These are phyloP conservation scores for Lemur catta DNA, from an alignment of 2,797 vertebrate genomes.

Conservation along the genomic window DNA sequence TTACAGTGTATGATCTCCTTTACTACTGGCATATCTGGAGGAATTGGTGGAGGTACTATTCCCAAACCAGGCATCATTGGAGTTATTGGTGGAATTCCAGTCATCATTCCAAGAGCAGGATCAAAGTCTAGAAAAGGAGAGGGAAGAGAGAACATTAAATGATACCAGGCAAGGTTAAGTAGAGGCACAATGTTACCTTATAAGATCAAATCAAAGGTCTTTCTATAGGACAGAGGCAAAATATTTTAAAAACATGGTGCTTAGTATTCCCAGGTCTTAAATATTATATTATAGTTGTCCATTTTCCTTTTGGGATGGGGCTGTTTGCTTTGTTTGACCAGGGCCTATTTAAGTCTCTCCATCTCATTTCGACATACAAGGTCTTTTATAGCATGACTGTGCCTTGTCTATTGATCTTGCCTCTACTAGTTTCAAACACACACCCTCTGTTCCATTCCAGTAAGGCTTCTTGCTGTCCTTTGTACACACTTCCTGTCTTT, in stretches of 20 bases:
- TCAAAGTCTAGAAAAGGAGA: conserved; percentile 90
- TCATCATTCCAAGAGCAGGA: conserved; percentile 94
- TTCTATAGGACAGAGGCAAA: conserved; percentile 27
- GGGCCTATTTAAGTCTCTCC: neutral
- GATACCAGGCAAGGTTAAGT: conserved; percentile 35
- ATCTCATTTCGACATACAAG: conserved; percentile 29
- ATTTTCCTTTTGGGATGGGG: conserved; percentile 4
- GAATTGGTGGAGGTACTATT: conserved; percentile 91
- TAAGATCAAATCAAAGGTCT: conserved; percentile 31
- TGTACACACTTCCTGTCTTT: neutral
- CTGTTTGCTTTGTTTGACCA: neutral
- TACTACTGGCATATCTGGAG: conserved; percentile 91
- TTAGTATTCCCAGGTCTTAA: conserved; percentile 23
- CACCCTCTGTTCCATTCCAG: neutral
- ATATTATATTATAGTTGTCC: neutral
- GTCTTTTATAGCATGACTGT: neutral
- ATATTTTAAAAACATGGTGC: conserved; percentile 6
- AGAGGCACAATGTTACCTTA: neutral
- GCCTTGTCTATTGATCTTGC: neutral
- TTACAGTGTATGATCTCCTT: conserved; percentile 99
- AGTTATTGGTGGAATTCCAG: conserved; percentile 93
- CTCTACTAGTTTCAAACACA: neutral
- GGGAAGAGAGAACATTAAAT: conserved; percentile 33
- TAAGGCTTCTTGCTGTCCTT: neutral
- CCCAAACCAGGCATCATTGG: conserved; percentile 94